Percentiles rank a stretch among this genome's conserved stretches.
Evolutionary conservation across 2,797 vertebrate genomes (phyloP).

Genomic region (Micrastur ruficollis): DNA sequence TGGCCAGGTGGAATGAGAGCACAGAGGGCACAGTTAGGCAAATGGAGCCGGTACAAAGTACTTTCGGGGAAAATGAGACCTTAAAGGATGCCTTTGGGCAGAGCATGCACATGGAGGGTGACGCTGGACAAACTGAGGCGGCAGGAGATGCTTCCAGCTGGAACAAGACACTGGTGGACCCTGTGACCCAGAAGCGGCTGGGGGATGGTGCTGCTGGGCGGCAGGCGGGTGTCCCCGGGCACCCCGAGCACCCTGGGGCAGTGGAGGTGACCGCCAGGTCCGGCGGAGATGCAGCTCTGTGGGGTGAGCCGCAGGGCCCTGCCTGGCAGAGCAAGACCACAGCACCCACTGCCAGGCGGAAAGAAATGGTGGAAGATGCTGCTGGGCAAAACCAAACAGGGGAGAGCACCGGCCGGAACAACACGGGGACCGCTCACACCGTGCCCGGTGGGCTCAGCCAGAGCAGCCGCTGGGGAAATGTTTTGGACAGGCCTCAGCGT

Average conservation of each 20-base stretch:
- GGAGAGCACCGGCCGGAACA: fast-evolving
- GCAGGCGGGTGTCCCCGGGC: not conserved
- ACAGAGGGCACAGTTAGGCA: not conserved
- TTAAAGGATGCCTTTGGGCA: not conserved
- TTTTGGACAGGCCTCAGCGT: fast-evolving
- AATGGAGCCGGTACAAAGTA: not conserved
- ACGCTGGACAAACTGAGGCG: fast-evolving
- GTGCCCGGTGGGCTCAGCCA: too few species aligned
- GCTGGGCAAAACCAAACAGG: not conserved
- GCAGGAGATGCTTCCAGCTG: not conserved
- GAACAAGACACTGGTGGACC: not conserved
- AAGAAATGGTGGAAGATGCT: not conserved
- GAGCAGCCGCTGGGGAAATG: not conserved
- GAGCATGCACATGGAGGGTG: fast-evolving
- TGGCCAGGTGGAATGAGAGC: not conserved
- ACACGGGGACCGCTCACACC: fast-evolving
- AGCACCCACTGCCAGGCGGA: not conserved
- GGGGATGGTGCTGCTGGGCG: not conserved
- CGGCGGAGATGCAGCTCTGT: fast-evolving
- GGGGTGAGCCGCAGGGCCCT: not conserved
- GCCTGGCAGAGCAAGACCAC: fast-evolving
- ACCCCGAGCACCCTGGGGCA: fast-evolving
- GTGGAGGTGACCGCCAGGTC: fast-evolving
- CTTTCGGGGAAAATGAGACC: not conserved
- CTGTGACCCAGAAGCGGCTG: fast-evolving